These are phyloP conservation scores for Phrynosoma platyrhinos DNA, from an alignment of 2,113 vertebrate genomes.

Conservation along the genomic window DNA sequence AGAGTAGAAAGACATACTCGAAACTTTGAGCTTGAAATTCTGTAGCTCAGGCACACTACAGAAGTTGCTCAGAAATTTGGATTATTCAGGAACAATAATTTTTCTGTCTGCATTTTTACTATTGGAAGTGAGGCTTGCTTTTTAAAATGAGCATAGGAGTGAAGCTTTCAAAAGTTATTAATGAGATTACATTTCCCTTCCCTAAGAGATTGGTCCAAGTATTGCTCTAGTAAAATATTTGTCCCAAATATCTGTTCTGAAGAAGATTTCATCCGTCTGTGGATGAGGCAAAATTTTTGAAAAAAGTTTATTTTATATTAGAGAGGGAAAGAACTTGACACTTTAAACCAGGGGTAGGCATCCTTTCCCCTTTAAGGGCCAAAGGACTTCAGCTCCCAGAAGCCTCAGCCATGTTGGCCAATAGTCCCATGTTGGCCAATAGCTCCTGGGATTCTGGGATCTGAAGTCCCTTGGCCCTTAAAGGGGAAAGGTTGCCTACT, in stretches of 20 bases:
- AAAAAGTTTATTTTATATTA: too few species aligned
- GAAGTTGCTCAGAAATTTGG: slow-evolving; percentile 7
- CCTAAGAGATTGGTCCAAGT: not conserved
- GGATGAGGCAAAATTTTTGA: too few species aligned
- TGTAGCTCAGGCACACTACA: not conserved
- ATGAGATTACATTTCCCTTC: not conserved
- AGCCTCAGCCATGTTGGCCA: too few species aligned
- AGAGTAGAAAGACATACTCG: slow-evolving; percentile 56
- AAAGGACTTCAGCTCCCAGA: too few species aligned
- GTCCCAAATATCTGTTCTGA: not conserved
- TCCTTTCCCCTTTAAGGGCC: too few species aligned
- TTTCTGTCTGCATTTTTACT: not conserved
- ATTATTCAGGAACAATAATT: not conserved
- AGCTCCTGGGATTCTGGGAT: too few species aligned
- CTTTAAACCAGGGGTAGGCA: too few species aligned
- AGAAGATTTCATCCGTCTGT: not conserved
- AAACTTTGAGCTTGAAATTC: slow-evolving; percentile 43
- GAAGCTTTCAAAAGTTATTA: not conserved
- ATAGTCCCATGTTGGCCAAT: too few species aligned
- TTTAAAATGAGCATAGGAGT: not conserved
- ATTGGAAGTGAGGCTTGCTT: not conserved
- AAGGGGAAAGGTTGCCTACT: too few species aligned
- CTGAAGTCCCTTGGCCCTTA: too few species aligned
- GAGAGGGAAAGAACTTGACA: too few species aligned
- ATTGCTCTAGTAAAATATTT: not conserved